A percentile compares a stretch with the other conserved stretches of the same genome.
phyloP scores from a whole-genome alignment of 2,888 invertebrate genomes.

The Uloborus plumipes region DNA sequence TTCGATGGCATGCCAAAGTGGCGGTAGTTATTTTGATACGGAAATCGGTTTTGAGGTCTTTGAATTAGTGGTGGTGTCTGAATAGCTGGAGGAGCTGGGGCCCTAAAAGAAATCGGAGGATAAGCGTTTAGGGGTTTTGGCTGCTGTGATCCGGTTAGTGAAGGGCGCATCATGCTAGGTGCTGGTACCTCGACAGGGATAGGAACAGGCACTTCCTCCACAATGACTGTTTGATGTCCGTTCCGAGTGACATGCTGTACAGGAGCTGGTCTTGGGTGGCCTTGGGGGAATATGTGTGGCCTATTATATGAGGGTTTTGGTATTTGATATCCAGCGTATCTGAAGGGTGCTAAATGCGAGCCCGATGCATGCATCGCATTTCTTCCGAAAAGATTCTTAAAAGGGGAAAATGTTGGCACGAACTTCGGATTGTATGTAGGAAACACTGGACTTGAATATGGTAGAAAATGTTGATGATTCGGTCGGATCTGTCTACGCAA shows the following conservation, averaged over 20 bases:
- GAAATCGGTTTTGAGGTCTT: slow-evolving; percentile 42
- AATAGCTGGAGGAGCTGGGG: slow-evolving; percentile 33
- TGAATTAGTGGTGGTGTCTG: slow-evolving; percentile 48
- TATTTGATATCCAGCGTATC: slow-evolving; percentile 25
- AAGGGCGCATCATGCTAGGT: slow-evolving; percentile 29
- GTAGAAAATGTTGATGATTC: slow-evolving; percentile 29
- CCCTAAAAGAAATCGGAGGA: slow-evolving; percentile 27
- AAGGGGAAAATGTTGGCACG: slow-evolving; percentile 42
- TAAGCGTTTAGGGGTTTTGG: slow-evolving; percentile 19
- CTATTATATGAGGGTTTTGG: background rate
- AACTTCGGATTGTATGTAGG: slow-evolving; percentile 53
- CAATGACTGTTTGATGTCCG: slow-evolving; percentile 56
- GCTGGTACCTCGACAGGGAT: slow-evolving; percentile 48
- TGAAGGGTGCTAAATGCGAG: slow-evolving; percentile 24
- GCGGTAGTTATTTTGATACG: slow-evolving; percentile 23
- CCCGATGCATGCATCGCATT: slow-evolving; percentile 24
- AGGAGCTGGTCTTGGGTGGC: slow-evolving; percentile 33
- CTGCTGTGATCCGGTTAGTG: slow-evolving; percentile 26
- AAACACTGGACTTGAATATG: slow-evolving; percentile 41
- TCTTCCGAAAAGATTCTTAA: slow-evolving; percentile 29
- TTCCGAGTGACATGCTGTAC: slow-evolving; percentile 43
- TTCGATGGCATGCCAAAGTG: slow-evolving; percentile 48
- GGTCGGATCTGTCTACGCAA: slow-evolving; percentile 31
- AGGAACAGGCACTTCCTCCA: slow-evolving; percentile 57
- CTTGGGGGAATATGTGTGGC: slow-evolving; percentile 9